These are phyloP conservation scores for Ostrea denselamellosa DNA, from an alignment of 1,140 invertebrate species.

Conservation along the genomic window DNA sequence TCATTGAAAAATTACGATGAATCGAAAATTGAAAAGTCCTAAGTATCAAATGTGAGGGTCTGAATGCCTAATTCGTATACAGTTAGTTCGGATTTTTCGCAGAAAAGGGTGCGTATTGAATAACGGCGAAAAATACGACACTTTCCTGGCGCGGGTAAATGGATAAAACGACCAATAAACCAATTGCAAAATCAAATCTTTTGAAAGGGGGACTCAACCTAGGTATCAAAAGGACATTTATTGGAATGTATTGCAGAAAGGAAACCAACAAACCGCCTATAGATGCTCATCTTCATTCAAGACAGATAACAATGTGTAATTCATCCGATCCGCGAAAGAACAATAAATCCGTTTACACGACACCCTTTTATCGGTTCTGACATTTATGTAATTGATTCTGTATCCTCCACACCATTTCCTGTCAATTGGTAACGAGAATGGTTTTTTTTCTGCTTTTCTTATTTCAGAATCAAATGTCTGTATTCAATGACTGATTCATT, in stretches of 20 bases:
- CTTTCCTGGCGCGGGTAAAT: too few species aligned
- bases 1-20: too few species aligned
- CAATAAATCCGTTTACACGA: conserved; percentile 7
- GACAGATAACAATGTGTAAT: background rate
- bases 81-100: too few species aligned
- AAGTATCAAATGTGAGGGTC: too few species aligned
- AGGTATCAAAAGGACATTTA: background rate
- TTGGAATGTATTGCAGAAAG: background rate
- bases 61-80: too few species aligned
- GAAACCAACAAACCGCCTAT: background rate
- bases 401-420: background rate
- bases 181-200: too few species aligned
- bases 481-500: too few species aligned
- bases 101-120: too few species aligned
- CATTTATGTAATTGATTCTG: conserved; percentile 2
- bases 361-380: background rate
- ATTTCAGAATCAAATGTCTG: too few species aligned
- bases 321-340: background rate
- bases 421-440: background rate
- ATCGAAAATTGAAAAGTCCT: too few species aligned
- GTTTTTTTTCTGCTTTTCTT: background rate
- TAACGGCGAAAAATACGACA: too few species aligned
- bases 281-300: background rate
- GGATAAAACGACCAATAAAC: too few species aligned
- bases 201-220: background rate